phyloP scores from a whole-genome alignment of 2,888 invertebrate species.

The Ichneumoninae sp. region DNA sequence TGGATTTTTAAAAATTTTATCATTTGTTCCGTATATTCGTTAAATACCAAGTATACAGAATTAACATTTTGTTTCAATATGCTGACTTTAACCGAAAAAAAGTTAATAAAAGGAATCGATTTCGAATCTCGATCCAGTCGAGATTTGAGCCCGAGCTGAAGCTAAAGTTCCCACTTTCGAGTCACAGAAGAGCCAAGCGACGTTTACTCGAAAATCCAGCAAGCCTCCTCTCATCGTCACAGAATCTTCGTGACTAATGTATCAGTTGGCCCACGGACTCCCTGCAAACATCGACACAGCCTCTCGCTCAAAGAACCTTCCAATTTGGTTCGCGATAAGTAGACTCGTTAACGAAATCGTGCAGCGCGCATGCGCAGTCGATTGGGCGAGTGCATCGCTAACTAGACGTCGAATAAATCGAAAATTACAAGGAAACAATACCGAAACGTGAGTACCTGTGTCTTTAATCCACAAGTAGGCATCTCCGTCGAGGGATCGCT shows the following conservation, averaged over 20 bases:
- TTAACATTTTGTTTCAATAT: neutral
- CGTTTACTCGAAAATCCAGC: neutral
- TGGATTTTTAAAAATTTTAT: neutral
- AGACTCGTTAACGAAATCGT: constrained; percentile 26
- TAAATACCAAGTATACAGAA: neutral
- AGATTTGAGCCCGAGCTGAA: neutral
- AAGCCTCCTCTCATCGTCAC: neutral
- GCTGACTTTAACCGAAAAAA: neutral
- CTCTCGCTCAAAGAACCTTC: constrained; percentile 8
- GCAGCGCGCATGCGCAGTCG: neutral
- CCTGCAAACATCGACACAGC: neutral
- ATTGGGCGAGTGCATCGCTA: neutral
- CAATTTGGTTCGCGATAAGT: constrained; percentile 22
- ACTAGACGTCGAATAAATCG: constrained; percentile 1
- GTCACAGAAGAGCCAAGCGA: neutral
- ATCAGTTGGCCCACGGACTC: neutral
- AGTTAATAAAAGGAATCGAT: neutral
- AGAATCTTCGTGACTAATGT: constrained; percentile 15
- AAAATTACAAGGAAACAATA: constrained; percentile 42
- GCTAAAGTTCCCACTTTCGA: neutral
- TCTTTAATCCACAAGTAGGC: constrained; percentile 9
- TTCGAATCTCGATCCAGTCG: neutral
- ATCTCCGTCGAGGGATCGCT: neutral
- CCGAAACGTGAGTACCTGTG: constrained; percentile 4
- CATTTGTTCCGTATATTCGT: neutral